Percentiles rank a stretch among this genome's conserved stretches.
Conservation (phyloP, 2,888 invertebrate genomes). For the Crossocerus cetratus region DNA sequence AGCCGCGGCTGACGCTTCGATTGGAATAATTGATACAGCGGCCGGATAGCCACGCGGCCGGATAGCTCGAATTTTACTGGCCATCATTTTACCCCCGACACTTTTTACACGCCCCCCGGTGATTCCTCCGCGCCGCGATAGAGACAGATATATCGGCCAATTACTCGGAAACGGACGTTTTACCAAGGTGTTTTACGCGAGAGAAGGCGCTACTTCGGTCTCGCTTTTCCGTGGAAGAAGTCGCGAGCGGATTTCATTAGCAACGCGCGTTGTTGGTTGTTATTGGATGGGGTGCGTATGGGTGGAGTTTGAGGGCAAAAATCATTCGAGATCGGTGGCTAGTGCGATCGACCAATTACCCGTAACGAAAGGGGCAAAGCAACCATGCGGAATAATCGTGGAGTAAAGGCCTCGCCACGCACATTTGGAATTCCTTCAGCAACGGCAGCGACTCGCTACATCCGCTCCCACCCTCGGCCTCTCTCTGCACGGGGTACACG, state of each 20-base stretch:
- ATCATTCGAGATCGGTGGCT: not conserved
- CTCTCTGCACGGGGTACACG: constrained; percentile 30
- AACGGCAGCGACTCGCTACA: constrained; percentile 3
- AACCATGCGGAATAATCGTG: constrained; percentile 36
- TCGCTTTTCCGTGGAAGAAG: constrained; percentile 15
- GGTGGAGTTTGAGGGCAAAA: not conserved
- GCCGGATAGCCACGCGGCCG: too few relatives aligned
- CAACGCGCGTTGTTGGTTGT: not conserved
- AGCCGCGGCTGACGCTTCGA: not conserved
- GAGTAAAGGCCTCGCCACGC: constrained; percentile 18
- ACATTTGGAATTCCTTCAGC: constrained; percentile 52
- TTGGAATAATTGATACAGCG: not conserved
- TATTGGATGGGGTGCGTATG: too few relatives aligned
- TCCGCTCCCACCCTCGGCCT: not conserved
- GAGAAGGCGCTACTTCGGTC: not conserved
- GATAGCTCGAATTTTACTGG: too few relatives aligned
- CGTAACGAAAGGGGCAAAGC: constrained; percentile 25
- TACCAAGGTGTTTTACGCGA: not conserved
- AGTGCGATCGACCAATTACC: constrained; percentile 6
- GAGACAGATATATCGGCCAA: too few relatives aligned
- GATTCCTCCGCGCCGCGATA: too few relatives aligned
- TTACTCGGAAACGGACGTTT: too few relatives aligned
- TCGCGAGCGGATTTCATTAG: not conserved
- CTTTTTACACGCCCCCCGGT: too few relatives aligned
- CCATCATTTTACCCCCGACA: too few relatives aligned